Percentiles rank a stretch among this genome's conserved stretches.
Conservation (phyloP, 1,140 invertebrate genomes). For the Heliconius eleuchia region DNA sequence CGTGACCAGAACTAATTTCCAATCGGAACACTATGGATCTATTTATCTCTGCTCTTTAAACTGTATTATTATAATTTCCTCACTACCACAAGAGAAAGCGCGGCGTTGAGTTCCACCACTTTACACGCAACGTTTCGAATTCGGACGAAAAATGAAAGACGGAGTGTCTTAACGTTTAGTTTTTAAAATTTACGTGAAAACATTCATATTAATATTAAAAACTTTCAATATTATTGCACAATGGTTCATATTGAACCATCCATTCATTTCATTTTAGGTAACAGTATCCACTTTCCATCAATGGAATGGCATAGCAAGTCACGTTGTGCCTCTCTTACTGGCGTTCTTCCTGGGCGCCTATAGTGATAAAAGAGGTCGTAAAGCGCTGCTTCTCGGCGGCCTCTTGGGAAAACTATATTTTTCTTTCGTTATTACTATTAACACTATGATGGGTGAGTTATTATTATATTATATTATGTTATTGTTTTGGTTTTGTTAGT, state of each 20-base stretch:
- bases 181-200: neutral
- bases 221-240: no score
- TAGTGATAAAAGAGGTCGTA: constrained; percentile 87
- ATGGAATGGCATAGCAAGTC: constrained; percentile 87
- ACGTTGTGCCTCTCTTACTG: constrained; percentile 86
- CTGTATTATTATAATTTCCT: no score
- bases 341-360: constrained; percentile 89
- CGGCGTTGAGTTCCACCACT: neutral
- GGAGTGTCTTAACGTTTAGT: neutral
- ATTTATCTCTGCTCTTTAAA: no score
- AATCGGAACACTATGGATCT: no score
- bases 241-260: neutral
- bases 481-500: no score
- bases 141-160: neutral
- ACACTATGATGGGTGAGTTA: constrained; percentile 81
- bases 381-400: constrained; percentile 85
- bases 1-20: no score
- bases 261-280: constrained; percentile 68
- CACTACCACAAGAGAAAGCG: no score
- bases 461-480: neutral
- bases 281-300: constrained; percentile 88
- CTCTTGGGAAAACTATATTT: constrained; percentile 88
- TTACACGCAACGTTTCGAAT: neutral
- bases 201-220: no score
- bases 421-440: constrained; percentile 87